These are phyloP conservation scores for Sebastes kiyomatsui DNA, from an alignment of 2,797 vertebrate species.

Conservation along the genomic window DNA sequence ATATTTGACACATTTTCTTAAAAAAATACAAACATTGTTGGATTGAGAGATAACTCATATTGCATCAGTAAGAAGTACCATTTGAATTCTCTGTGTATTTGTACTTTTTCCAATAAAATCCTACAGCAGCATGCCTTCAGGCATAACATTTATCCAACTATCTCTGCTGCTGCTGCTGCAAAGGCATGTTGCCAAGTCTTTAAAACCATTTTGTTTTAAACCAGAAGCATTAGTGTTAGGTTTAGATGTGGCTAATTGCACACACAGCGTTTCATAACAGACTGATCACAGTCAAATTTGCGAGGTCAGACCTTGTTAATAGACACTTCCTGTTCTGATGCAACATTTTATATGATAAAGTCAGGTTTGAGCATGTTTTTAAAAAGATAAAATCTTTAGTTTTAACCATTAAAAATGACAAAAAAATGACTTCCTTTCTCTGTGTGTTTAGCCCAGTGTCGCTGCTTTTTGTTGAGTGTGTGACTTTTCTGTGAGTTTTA, in stretches of 20 bases:
- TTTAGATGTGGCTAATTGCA: constrained; percentile 10
- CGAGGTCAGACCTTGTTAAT: not conserved
- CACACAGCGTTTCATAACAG: not conserved
- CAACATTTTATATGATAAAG: not conserved
- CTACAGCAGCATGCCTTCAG: not conserved
- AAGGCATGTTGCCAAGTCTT: constrained; percentile 16
- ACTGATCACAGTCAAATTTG: not conserved
- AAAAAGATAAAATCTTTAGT: not conserved
- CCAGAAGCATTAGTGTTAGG: constrained; percentile 34
- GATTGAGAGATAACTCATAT: not conserved
- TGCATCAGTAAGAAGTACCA: not conserved
- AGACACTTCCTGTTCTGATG: not conserved
- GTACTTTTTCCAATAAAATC: not conserved
- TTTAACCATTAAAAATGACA: constrained; percentile 2
- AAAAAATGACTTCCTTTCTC: not conserved
- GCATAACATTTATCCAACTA: not conserved
- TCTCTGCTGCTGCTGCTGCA: constrained; percentile 16
- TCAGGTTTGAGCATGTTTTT: not conserved
- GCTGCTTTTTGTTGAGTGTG: constrained; percentile 27
- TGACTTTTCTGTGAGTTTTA: constrained; percentile 43
- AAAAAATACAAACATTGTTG: not conserved
- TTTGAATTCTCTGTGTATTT: not conserved
- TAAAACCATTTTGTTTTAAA: constrained; percentile 15
- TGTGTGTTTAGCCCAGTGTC: constrained; percentile 1
- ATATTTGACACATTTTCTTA: constrained; percentile 4